Evolutionary conservation across 2,113 vertebrate genomes (phyloP).

Genomic region (Corvus cornix): DNA sequence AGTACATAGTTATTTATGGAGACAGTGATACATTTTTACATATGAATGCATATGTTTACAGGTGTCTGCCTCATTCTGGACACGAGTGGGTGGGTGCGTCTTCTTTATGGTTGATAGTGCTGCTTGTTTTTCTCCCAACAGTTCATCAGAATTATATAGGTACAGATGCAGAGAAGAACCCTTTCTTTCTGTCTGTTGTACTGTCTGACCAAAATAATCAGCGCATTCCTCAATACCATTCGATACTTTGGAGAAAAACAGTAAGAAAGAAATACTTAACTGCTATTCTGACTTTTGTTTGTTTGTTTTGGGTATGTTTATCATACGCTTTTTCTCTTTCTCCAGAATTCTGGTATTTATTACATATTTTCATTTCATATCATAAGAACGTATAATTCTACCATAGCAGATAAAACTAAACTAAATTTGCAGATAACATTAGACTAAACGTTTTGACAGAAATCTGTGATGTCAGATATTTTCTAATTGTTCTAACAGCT

Average conservation of each 20-base stretch:
- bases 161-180: constrained; percentile 93
- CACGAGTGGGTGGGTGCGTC: accelerated
- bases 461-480: background rate
- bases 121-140: constrained; percentile 56
- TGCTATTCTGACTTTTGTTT: background rate
- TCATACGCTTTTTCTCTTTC: background rate
- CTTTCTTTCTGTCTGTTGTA: constrained; percentile 95
- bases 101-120: background rate
- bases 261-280: constrained; percentile 74
- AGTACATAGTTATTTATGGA: background rate
- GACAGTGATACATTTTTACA: background rate
- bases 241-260: constrained; percentile 95
- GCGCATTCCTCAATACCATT: constrained; percentile 93
- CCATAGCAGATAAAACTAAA: background rate
- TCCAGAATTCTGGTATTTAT: background rate
- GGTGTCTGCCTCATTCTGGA: background rate
- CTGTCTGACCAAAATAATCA: constrained; percentile 98
- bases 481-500: background rate
- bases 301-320: background rate
- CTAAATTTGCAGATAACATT: background rate
- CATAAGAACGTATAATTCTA: background rate
- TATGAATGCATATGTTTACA: background rate
- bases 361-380: background rate
- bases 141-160: constrained; percentile 98
- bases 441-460: background rate